Evolutionary conservation across 2,888 invertebrate genomes (phyloP).

Genomic region (Clunio marinus): DNA sequence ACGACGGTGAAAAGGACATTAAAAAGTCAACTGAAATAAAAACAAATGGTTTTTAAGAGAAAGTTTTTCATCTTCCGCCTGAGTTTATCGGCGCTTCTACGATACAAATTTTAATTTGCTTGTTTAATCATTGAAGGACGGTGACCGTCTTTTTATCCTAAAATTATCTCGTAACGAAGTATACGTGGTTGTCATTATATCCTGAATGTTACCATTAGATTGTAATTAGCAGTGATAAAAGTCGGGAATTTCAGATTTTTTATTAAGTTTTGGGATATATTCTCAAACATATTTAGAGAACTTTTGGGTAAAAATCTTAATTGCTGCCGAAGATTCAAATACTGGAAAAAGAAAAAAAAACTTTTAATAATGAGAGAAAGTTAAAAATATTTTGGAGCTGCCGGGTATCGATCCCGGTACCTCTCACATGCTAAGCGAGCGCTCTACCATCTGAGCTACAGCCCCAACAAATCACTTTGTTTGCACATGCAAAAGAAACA

Average conservation of each 20-base stretch:
- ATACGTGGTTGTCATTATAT: too few relatives aligned
- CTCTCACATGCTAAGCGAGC: conserved; percentile 58
- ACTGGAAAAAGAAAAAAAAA: too few relatives aligned
- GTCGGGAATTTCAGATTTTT: too few relatives aligned
- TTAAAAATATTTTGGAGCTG: conserved; percentile 41
- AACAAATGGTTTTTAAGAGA: conserved; percentile 27
- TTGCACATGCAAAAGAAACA: not conserved
- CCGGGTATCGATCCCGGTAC: conserved; percentile 55
- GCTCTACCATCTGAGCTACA: conserved; percentile 57
- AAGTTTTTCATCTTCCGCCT: not conserved
- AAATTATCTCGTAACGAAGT: too few relatives aligned
- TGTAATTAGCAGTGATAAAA: too few relatives aligned
- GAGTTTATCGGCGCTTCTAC: not conserved
- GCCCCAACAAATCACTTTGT: conserved; percentile 16
- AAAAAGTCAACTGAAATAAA: conserved; percentile 38
- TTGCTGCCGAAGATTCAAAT: too few relatives aligned
- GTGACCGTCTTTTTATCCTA: too few relatives aligned
- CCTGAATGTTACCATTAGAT: too few relatives aligned
- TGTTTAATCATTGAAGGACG: not conserved
- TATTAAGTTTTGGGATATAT: too few relatives aligned
- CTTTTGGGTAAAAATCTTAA: too few relatives aligned
- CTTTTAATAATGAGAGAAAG: not conserved
- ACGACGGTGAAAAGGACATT: conserved; percentile 7
- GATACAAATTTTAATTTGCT: not conserved
- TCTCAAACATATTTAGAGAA: too few relatives aligned